Base-by-base conservation (phyloP, 2,113 vertebrate species). In the Rhinolophus sinicus region DNA sequence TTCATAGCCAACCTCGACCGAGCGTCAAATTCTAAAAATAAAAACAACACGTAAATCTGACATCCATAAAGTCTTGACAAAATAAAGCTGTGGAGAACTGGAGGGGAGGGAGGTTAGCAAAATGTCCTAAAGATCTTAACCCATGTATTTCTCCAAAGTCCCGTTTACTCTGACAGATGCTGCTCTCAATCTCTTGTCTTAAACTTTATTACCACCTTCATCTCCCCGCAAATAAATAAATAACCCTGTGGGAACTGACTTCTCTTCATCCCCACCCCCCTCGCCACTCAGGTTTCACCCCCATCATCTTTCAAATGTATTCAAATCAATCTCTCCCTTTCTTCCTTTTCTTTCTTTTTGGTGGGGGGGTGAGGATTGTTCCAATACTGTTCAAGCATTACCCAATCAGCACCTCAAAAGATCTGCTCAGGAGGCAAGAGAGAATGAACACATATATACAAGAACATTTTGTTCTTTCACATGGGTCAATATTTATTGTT, bases 391-490 rank as follows among this genome's bases (percentile, higher is more conserved):
- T 65, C 86, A 87, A 83, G 33, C 69, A 64, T 72, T 77, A 54
- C 30, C 40, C 72, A 88, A 33, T 67, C 50, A 92, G 21, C 52
- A 73, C 40, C 30, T 88, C 40, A 64, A 90, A 94, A 33, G 28
- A 56, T 65, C 73, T 82, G n/a, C 65, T 76, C 19, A 11, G 52
- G 86, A 67, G 75, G 30, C 65, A 86, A 16, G 19, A 82, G 13
- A 81, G 44, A 65, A 18, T 83, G 47, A 73, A 67, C 24, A 81
- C 26, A 87, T 19, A 56, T 14, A 47, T 91, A 44, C 38, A 88
- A 52, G 85, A 75, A 35, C 33, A 47, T 88, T 89, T 82, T 75
- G 26, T 86, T 86, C 40, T 86, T 92, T 26, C 19, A 67, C 72
- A 35, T 54, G 19, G 80, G 38, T 56, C 50, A 92, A 3, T 88